Percentiles rank a stretch among this genome's conserved stretches.
Conservation (phyloP, 2,797 vertebrate species). For the Coilia nasus region DNA sequence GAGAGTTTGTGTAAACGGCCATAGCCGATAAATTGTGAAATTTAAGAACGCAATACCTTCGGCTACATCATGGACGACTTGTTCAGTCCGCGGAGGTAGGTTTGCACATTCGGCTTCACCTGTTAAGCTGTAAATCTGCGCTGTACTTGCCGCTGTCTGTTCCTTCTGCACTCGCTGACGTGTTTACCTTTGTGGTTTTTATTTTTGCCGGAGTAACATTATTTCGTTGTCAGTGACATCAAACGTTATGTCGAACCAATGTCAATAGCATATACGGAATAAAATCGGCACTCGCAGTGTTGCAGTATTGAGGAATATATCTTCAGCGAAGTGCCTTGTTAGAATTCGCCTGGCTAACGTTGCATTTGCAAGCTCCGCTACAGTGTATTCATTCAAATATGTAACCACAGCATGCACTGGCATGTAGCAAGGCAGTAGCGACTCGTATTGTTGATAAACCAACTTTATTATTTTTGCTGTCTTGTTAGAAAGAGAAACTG, state of each 20-base stretch:
- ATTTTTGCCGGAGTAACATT: not conserved
- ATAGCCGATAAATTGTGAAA: slow-evolving; percentile 65
- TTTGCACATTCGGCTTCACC: slow-evolving; percentile 69
- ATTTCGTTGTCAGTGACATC: not conserved
- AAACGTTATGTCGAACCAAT: not conserved
- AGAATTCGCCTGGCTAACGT: not conserved
- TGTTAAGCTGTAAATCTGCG: slow-evolving; percentile 55
- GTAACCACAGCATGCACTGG: not conserved
- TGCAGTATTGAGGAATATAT: not conserved
- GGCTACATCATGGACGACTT: slow-evolving; percentile 94
- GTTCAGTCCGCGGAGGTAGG: slow-evolving; percentile 97
- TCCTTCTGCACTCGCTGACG: slow-evolving; percentile 19
- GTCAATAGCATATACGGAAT: not conserved
- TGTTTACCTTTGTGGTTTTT: slow-evolving; percentile 25
- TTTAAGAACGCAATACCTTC: slow-evolving; percentile 74
- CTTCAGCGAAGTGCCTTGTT: slow-evolving; percentile 5
- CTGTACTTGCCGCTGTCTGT: slow-evolving; percentile 51
- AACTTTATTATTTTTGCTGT: slow-evolving; percentile 20
- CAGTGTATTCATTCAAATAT: not conserved
- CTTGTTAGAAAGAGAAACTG: slow-evolving; percentile 32
- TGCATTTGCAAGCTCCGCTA: not conserved
- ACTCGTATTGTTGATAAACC: not conserved
- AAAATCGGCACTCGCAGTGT: not conserved
- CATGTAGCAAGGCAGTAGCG: not conserved
- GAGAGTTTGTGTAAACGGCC: slow-evolving; percentile 68